A percentile compares a stretch with the other conserved stretches of the same genome.
Conservation (phyloP, 1,140 invertebrate species). For the Scylla paramamosain region DNA sequence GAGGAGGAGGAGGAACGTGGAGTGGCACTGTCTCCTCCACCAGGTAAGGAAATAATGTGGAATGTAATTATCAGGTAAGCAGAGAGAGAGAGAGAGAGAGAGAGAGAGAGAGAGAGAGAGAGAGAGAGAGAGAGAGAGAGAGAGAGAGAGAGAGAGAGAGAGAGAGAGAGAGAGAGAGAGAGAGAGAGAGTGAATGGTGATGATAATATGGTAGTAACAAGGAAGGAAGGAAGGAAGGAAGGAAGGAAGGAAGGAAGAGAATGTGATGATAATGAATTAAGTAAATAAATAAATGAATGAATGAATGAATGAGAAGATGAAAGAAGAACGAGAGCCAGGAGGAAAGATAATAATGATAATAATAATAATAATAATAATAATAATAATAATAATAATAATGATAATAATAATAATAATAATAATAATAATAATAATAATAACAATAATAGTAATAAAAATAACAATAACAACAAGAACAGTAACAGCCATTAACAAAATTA, state of each 20-base stretch:
- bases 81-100: background rate
- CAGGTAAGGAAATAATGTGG: too few species aligned
- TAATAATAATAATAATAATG: too few species aligned
- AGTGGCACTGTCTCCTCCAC: background rate
- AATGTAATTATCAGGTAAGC: background rate
- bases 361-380: too few species aligned
- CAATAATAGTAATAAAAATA: too few species aligned
- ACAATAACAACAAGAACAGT: too few species aligned
- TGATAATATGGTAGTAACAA: background rate
- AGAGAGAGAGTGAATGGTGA: background rate
- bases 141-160: background rate
- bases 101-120: background rate
- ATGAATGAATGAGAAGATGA: background rate
- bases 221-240: background rate
- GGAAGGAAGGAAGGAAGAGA: background rate
- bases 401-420: too few species aligned
- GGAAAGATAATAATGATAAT: too few species aligned
- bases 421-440: too few species aligned
- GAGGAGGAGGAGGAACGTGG: background rate
- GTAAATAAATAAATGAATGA: background rate
- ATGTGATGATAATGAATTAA: too few species aligned
- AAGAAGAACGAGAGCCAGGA: background rate
- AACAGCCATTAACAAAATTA: too few species aligned
- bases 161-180: background rate
- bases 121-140: background rate